A percentile compares a stretch with the other conserved stretches of the same genome.
Evolutionary conservation across 2,113 vertebrate species (phyloP).

Genomic region (Mirounga angustirostris): DNA sequence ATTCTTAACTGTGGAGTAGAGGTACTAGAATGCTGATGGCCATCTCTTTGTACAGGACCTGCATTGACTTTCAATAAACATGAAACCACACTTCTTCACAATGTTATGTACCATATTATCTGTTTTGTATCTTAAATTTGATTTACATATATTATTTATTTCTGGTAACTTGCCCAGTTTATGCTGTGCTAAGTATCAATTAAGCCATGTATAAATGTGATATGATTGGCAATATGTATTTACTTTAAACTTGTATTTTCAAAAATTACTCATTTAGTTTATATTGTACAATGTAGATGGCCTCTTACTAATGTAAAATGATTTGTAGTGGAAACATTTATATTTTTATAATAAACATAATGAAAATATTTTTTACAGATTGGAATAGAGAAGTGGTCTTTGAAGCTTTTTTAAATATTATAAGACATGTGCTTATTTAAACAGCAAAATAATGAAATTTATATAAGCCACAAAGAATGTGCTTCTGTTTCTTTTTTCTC

Average conservation of each 20-base stretch:
- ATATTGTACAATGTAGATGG: constrained; percentile 96
- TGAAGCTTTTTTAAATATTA: constrained; percentile 83
- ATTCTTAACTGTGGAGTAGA: constrained; percentile 92
- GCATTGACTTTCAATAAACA: constrained; percentile 79
- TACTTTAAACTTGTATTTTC: constrained; percentile 90
- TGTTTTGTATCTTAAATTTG: constrained; percentile 88
- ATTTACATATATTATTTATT: constrained; percentile 97
- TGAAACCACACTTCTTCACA: constrained; percentile 73
- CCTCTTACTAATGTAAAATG: constrained; percentile 99
- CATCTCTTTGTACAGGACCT: constrained; percentile 94
- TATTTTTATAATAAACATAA: constrained; percentile 99
- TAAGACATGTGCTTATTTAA: constrained; percentile 61
- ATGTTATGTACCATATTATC: constrained; percentile 83
- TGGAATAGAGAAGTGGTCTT: constrained; percentile 90
- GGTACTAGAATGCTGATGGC: constrained; percentile 92
- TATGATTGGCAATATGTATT: constrained; percentile 92
- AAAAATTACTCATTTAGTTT: constrained; percentile 90
- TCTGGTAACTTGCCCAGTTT: constrained; percentile 92
- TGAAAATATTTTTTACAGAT: constrained; percentile 99
- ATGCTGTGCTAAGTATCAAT: constrained; percentile 89
- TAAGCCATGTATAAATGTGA: constrained; percentile 93
- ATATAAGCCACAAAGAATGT: neutral
- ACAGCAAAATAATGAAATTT: constrained; percentile 68
- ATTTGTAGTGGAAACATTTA: constrained; percentile 99
- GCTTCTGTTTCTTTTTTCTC: constrained; percentile 50